These are phyloP conservation scores for Tapirus terrestris DNA, from an alignment of 2,113 vertebrate genomes.

Conservation along the genomic window DNA sequence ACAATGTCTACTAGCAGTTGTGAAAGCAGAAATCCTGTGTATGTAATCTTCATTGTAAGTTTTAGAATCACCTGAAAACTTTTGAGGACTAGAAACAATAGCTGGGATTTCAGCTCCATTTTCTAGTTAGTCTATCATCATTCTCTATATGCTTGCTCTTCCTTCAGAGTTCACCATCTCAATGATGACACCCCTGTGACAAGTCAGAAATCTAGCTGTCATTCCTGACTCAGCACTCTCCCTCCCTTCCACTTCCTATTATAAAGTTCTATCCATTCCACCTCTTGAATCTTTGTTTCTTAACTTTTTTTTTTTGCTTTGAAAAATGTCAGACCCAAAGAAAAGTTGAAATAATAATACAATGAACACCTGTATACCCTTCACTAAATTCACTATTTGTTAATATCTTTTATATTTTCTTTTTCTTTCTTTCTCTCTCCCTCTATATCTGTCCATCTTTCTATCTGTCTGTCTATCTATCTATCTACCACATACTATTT, in stretches of 20 bases:
- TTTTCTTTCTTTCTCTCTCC: background rate
- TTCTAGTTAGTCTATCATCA: background rate
- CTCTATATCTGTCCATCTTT: too few relatives aligned
- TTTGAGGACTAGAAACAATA: background rate
- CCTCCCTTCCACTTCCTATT: background rate
- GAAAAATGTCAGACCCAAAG: background rate
- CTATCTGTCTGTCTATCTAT: too few relatives aligned
- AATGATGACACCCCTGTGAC: background rate
- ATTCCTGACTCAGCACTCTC: background rate
- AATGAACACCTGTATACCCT: background rate
- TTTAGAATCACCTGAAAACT: slow-evolving; percentile 14
- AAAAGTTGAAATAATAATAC: too few relatives aligned
- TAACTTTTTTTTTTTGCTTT: background rate
- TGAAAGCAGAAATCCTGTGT: background rate
- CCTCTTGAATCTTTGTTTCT: background rate
- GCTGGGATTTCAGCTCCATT: background rate
- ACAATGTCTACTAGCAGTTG: background rate
- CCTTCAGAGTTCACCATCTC: background rate
- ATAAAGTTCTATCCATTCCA: background rate
- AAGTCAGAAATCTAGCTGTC: background rate
- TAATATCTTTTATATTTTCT: background rate
- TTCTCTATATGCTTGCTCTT: background rate
- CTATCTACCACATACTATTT: background rate
- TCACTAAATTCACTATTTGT: background rate
- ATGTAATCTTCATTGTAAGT: background rate